A percentile compares a stretch with the other conserved stretches of the same genome.
These are phyloP conservation scores for Sciurus carolinensis DNA, from an alignment of 2,797 vertebrate genomes.

Conservation along the genomic window DNA sequence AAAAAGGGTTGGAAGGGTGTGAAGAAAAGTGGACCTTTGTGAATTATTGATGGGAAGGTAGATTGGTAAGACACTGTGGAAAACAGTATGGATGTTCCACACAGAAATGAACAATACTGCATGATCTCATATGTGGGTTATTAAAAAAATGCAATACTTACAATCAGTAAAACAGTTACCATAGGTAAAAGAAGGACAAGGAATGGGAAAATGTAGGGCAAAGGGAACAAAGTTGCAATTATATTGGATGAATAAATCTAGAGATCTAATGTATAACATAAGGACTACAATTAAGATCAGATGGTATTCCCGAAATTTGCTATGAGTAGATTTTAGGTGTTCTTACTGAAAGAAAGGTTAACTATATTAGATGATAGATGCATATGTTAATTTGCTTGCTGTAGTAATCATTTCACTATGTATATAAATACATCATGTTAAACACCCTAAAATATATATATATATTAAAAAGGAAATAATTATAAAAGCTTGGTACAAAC, in stretches of 20 bases:
- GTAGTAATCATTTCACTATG: background rate
- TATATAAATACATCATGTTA: background rate
- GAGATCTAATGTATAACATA: background rate
- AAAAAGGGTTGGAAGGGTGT: background rate
- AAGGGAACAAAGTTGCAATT: background rate
- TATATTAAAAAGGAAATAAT: background rate
- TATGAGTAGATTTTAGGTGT: background rate
- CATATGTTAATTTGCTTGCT: background rate
- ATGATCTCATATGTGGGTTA: background rate
- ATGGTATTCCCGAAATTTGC: background rate
- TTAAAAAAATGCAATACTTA: background rate
- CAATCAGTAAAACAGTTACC: background rate
- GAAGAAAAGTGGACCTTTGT: background rate
- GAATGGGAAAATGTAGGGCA: background rate
- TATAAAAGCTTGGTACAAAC: constrained; percentile 17
- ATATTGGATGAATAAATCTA: background rate
- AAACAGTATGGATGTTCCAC: background rate
- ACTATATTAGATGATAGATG: background rate
- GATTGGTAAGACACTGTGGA: background rate
- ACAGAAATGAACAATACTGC: background rate
- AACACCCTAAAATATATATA: background rate
- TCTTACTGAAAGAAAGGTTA: background rate
- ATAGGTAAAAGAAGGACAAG: too few species aligned
- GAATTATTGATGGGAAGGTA: background rate
- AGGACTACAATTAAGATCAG: background rate